phyloP scores from a whole-genome alignment of 2,888 invertebrate genomes.

The Rhaphigaster nebulosa region DNA sequence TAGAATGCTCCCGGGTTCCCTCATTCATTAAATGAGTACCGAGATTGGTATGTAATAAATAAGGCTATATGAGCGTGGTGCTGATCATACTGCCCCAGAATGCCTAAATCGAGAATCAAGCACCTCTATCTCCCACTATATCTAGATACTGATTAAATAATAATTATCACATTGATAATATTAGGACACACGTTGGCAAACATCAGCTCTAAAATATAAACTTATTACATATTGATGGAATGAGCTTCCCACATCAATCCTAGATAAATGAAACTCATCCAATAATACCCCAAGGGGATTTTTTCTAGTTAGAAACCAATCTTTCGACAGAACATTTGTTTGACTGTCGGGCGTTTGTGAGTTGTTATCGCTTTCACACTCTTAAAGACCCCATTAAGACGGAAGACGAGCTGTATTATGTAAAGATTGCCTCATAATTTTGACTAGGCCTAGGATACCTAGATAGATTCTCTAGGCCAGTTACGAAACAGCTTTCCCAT shows the following conservation, averaged over 20 bases:
- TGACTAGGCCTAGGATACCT: neutral
- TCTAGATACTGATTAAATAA: no score
- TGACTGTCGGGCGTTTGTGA: neutral
- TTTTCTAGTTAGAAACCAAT: neutral
- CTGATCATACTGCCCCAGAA: no score
- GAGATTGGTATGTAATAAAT: no score
- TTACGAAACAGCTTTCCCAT: neutral
- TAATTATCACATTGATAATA: no score
- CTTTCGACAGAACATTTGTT: neutral
- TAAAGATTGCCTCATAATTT: neutral
- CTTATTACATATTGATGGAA: neutral
- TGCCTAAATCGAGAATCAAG: no score
- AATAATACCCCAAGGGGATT: neutral
- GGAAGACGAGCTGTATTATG: slow-evolving; percentile 16
- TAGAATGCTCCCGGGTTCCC: no score
- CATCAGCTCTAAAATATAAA: neutral
- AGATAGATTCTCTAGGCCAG: neutral
- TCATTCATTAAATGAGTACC: no score
- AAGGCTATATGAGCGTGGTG: no score
- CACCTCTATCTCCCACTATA: no score
- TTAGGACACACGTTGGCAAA: no score
- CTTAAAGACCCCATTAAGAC: neutral
- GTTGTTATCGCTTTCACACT: neutral
- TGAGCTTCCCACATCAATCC: neutral
- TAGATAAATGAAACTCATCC: neutral